Conservation (phyloP, 2,797 vertebrate species). For the Cryptoblepharus egeriae region DNA sequence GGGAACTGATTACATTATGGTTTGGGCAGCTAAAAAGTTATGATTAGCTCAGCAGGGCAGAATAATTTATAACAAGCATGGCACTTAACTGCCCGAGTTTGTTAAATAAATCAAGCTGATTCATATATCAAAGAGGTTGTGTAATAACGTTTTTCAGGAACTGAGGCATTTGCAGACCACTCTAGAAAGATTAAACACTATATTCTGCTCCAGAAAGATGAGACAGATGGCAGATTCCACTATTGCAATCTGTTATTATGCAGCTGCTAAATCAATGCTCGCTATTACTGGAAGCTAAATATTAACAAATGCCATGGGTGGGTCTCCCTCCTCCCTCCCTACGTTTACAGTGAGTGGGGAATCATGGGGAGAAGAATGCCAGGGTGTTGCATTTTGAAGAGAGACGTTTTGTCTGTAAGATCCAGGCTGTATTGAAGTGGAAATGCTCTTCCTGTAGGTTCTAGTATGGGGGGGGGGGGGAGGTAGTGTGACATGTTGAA, state of each 20-base stretch:
- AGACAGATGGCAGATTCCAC: conserved; percentile 17
- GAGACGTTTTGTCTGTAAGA: too few species aligned
- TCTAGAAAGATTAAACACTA: neutral
- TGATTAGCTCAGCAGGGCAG: conserved; percentile 6
- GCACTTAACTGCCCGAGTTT: conserved; percentile 20
- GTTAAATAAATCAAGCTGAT: neutral
- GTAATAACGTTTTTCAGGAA: neutral
- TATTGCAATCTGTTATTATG: conserved; percentile 21
- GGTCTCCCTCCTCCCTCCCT: too few species aligned
- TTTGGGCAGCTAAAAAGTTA: conserved; percentile 25
- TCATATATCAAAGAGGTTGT: neutral
- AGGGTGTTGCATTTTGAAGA: too few species aligned
- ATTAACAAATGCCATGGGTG: neutral
- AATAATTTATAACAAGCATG: conserved; percentile 15
- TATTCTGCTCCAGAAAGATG: neutral
- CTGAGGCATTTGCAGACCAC: conserved; percentile 26
- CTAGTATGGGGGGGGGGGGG: too few species aligned
- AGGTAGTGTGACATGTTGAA: too few species aligned
- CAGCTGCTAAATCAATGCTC: neutral
- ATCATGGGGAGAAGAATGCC: too few species aligned
- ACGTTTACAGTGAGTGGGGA: too few species aligned
- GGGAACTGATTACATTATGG: conserved; percentile 10
- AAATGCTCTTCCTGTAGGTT: too few species aligned
- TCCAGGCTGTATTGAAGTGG: too few species aligned
- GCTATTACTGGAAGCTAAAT: neutral